Base-by-base conservation (phyloP, 1,140 invertebrate species). In the Littorina saxatilis region DNA sequence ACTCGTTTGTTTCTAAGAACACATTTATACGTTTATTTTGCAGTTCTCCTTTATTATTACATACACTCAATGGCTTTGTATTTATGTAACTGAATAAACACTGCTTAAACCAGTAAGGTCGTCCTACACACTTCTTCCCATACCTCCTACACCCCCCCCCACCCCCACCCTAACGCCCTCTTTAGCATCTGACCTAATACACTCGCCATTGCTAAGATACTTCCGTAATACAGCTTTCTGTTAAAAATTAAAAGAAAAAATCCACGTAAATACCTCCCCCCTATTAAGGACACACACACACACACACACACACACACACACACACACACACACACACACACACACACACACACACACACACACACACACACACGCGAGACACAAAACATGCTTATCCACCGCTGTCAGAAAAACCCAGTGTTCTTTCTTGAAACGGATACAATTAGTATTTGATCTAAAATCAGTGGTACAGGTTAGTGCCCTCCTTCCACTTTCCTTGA, bases 321-420 rank as follows among this genome's bases (percentile, higher is more conserved):
- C 63, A 35, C 63, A 4, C 29, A 4, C 63, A 4, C 63, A 37
- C 35, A 68, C 63, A 37, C 63, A 68, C 63, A 68, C 63, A 68
- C 63, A 37, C 63, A 32, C 63, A 68, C 63, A 37, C 63, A 68
- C 63, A 37, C 63, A 68, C 63, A 32, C 63, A 32, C 63, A 32
- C 63, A 32, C 63, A 32, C 63, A 68, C 29, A 32, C 63, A 68
- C n/a, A n/a, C n/a, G n/a, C n/a, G n/a, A n/a, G n/a, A n/a, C n/a
- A n/a, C n/a, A n/a, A n/a, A n/a, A n/a, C 63, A 32, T 32, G 35
- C 63, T 5, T 4, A 68, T 32, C 1, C 63, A 32, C 63, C 15
- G 27, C 7, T 1, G 20, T 32, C 7, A n/a, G n/a, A n/a, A n/a
- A n/a, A n/a, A n/a, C n/a, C n/a, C n/a, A n/a, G n/a, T n/a, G n/a